Percentiles rank a stretch among this genome's conserved stretches.
Evolutionary conservation across 2,888 invertebrate genomes (phyloP).

Genomic region (Habroteleia sp.): DNA sequence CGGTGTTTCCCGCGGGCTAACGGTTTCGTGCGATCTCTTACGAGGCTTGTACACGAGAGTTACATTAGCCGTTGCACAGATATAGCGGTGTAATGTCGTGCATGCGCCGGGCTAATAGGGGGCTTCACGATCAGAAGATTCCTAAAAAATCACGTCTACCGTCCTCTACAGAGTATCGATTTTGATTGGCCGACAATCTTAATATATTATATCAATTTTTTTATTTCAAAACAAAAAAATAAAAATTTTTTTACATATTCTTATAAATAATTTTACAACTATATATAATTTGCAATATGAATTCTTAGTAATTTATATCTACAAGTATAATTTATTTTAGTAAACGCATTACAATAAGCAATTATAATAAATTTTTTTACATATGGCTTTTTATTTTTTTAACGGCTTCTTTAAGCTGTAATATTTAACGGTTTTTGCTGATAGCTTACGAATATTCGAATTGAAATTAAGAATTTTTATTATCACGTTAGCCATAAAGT

Average conservation of each 20-base stretch:
- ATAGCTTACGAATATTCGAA: constrained; percentile 7
- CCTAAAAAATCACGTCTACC: constrained; percentile 27
- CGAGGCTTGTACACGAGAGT: constrained; percentile 71
- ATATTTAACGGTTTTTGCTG: constrained; percentile 1
- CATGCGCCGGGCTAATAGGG: constrained; percentile 47
- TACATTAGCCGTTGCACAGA: constrained; percentile 72
- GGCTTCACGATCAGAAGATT: constrained; percentile 39
- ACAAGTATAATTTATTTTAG: no score
- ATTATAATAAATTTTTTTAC: no score
- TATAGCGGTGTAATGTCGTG: constrained; percentile 68
- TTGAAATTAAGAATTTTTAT: constrained; percentile 31
- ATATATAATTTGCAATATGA: no score
- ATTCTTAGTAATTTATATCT: no score
- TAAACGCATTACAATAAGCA: no score
- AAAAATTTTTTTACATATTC: no score
- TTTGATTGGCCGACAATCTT: no score
- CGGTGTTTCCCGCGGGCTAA: constrained; percentile 56
- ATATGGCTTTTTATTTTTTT: no score
- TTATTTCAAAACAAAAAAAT: no score
- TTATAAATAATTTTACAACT: no score
- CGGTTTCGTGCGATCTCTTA: constrained; percentile 67
- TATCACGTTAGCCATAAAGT: constrained; percentile 15
- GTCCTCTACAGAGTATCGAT: no score
- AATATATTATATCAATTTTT: no score
- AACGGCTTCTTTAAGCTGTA: constrained; percentile 2